Conservation (phyloP, 1,140 invertebrate species). For the Panagrolaimus sp. region DNA sequence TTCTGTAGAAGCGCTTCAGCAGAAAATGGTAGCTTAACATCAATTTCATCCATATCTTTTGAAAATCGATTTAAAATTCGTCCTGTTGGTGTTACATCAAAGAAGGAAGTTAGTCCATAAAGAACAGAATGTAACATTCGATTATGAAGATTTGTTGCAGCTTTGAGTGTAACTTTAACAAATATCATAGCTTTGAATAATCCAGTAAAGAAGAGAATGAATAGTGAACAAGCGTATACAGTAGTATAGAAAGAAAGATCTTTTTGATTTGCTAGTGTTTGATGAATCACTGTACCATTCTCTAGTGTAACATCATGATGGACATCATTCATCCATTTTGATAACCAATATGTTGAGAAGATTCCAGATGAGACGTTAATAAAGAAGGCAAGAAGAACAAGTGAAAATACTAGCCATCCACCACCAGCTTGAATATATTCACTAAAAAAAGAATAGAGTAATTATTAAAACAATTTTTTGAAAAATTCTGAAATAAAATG, state of each 20-base stretch:
- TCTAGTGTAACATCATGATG: constrained; percentile 36
- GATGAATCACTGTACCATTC: constrained; percentile 9
- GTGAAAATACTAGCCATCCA: constrained; percentile 61
- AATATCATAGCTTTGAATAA: constrained; percentile 64
- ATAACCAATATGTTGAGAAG: constrained; percentile 69
- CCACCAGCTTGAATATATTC: constrained; percentile 66
- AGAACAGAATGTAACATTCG: constrained; percentile 64
- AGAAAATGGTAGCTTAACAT: constrained; percentile 65
- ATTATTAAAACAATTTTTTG: too few species aligned
- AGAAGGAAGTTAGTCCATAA: constrained; percentile 63
- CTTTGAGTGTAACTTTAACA: constrained; percentile 65
- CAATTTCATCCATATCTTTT: constrained; percentile 68
- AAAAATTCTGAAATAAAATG: too few species aligned
- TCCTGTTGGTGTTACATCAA: constrained; percentile 64
- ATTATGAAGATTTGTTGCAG: constrained; percentile 66
- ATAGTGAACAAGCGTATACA: constrained; percentile 46
- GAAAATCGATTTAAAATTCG: constrained; percentile 68
- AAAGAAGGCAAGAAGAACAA: constrained; percentile 64
- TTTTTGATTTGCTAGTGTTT: constrained; percentile 37
- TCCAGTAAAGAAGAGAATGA: constrained; percentile 62
- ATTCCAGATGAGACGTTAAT: constrained; percentile 64
- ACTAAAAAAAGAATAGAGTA: constrained; percentile 44
- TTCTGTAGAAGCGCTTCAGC: constrained; percentile 67
- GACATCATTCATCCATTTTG: constrained; percentile 66
- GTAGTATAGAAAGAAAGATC: constrained; percentile 45